Percentiles rank a stretch among this genome's conserved stretches.
phyloP scores from a whole-genome alignment of 2,797 vertebrate genomes.

The Oreortyx pictus region DNA sequence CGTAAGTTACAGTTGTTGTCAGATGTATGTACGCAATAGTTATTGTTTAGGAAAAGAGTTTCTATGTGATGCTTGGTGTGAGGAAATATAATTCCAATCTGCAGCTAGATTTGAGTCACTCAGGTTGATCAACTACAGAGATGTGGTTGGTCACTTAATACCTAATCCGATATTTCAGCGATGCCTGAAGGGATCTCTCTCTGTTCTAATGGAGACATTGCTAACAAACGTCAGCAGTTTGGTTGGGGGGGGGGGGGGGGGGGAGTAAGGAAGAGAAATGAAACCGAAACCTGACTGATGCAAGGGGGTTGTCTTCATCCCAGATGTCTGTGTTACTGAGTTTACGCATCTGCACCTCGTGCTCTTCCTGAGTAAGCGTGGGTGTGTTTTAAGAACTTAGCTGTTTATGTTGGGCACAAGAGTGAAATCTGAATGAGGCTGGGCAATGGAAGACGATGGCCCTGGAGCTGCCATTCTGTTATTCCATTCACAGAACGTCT shows the following conservation, averaged over 20 bases:
- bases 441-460: neutral
- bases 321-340: neutral
- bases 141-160: neutral
- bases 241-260: too few species aligned
- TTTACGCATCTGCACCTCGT: neutral
- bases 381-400: neutral
- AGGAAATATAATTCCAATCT: neutral
- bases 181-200: neutral
- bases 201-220: neutral
- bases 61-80: neutral
- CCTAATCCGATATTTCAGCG: neutral
- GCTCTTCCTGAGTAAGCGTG: neutral
- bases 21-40: conserved; percentile 7
- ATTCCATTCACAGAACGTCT: neutral
- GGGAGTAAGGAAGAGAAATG: neutral
- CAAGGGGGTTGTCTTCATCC: neutral
- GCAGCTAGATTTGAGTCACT: neutral
- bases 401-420: neutral
- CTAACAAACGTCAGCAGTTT: fast-evolving
- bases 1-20: conserved; percentile 39
- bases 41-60: neutral
- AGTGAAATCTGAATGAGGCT: neutral
- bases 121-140: neutral
- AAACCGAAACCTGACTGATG: neutral
- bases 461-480: neutral